Evolutionary conservation across 2,888 invertebrate genomes (phyloP).

Genomic region (Strigamia maritima): DNA sequence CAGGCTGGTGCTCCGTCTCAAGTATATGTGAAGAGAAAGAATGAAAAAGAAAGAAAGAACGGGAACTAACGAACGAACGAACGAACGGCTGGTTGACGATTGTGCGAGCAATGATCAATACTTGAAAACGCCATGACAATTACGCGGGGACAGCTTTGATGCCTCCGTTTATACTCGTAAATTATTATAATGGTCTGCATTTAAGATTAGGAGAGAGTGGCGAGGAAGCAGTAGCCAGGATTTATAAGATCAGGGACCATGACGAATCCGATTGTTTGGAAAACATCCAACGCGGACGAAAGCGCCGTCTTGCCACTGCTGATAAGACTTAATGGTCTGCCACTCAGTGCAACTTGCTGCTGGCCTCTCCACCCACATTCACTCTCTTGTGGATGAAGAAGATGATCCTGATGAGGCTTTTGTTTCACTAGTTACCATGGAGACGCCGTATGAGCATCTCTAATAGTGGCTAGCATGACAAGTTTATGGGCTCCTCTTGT

Average conservation of each 20-base stretch:
- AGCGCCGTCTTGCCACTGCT: conserved; percentile 36
- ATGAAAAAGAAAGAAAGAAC: not conserved
- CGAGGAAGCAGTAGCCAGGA: conserved; percentile 36
- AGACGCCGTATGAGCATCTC: not conserved
- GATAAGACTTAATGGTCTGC: conserved; percentile 40
- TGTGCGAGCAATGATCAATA: conserved; percentile 37
- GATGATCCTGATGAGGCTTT: conserved; percentile 39
- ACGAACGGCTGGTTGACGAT: not conserved
- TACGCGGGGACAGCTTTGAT: conserved; percentile 37
- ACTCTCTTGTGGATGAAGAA: conserved; percentile 35
- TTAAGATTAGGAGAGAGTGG: conserved; percentile 37
- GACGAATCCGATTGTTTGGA: conserved; percentile 40
- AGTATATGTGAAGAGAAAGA: not conserved
- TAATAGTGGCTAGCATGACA: not conserved
- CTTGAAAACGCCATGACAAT: conserved; percentile 39
- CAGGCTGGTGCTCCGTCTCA: not conserved
- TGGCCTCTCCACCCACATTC: conserved; percentile 32
- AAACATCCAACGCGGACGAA: conserved; percentile 38
- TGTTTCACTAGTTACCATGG: conserved; percentile 36
- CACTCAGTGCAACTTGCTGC: conserved; percentile 37
- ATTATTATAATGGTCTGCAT: conserved; percentile 40
- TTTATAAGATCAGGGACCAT: conserved; percentile 39
- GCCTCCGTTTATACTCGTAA: conserved; percentile 38
- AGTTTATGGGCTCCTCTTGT: not conserved
- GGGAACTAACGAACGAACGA: not conserved